These are phyloP conservation scores for Chaetogeoica ovagalla DNA, from an alignment of 2,888 invertebrate genomes.

Conservation along the genomic window DNA sequence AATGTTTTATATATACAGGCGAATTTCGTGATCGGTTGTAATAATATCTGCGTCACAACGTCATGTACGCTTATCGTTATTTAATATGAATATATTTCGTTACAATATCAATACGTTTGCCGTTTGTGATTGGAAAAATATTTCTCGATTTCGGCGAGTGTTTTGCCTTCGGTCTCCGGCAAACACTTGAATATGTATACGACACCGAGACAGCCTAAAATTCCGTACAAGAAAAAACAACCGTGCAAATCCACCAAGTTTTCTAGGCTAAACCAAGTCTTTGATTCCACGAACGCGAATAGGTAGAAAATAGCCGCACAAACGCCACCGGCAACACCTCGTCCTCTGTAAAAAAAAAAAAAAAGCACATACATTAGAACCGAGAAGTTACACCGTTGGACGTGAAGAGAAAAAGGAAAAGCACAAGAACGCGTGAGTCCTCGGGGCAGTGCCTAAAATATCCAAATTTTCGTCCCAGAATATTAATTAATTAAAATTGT, in stretches of 20 bases:
- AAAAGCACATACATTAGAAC: too few species aligned
- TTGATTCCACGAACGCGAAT: constrained; percentile 63
- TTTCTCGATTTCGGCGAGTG: constrained; percentile 60
- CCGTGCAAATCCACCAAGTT: constrained; percentile 55
- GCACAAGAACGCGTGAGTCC: too few species aligned
- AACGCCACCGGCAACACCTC: constrained; percentile 64
- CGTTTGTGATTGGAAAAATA: constrained; percentile 15
- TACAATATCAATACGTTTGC: neutral
- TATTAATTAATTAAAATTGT: too few species aligned
- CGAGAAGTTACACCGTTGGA: too few species aligned
- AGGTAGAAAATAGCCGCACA: constrained; percentile 65
- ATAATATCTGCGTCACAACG: neutral
- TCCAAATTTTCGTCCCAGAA: too few species aligned
- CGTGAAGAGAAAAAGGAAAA: too few species aligned
- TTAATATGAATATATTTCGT: neutral
- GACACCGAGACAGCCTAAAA: constrained; percentile 65
- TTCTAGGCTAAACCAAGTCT: constrained; percentile 60
- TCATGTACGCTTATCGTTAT: neutral
- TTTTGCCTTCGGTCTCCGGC: constrained; percentile 83
- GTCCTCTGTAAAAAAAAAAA: constrained; percentile 60
- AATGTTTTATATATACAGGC: neutral
- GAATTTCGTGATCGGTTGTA: neutral
- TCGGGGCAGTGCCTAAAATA: too few species aligned
- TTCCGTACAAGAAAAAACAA: constrained; percentile 58
- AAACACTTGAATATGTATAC: constrained; percentile 69